Percentiles rank a stretch among this genome's conserved stretches.
Evolutionary conservation across 2,888 invertebrate genomes (phyloP).

Genomic region (Galerucella pusilla): DNA sequence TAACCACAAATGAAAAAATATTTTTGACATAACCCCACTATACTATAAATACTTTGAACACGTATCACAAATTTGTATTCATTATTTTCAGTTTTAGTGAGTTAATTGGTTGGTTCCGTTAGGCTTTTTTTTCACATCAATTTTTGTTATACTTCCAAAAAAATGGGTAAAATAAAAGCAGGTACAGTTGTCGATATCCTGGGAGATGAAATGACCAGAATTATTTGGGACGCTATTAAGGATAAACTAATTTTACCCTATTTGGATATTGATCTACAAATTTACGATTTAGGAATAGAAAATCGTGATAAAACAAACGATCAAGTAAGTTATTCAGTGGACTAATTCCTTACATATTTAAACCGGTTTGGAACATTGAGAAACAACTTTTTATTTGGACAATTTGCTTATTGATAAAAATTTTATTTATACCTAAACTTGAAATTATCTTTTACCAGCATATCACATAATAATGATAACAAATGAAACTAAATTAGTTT

Average conservation of each 20-base stretch:
- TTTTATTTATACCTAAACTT: too few species aligned
- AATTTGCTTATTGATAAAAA: too few species aligned
- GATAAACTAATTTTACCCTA: constrained; percentile 96
- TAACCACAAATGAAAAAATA: background rate
- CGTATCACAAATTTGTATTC: background rate
- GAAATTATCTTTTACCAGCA: too few species aligned
- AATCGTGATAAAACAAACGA: constrained; percentile 94
- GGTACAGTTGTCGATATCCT: constrained; percentile 93
- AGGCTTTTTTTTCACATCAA: background rate
- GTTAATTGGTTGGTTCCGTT: background rate
- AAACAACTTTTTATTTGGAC: background rate
- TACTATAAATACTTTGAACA: background rate
- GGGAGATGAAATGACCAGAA: constrained; percentile 97
- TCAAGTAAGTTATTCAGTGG: constrained; percentile 65
- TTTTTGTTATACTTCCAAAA: constrained; percentile 27
- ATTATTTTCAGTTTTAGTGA: background rate
- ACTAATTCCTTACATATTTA: background rate
- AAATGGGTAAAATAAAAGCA: constrained; percentile 76
- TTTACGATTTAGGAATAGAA: constrained; percentile 95
- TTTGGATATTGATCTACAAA: constrained; percentile 93
- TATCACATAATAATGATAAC: too few species aligned
- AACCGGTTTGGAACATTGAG: background rate
- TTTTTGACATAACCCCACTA: background rate
- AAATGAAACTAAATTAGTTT: too few species aligned
- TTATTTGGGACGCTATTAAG: constrained; percentile 99